Percentiles rank a stretch among this genome's conserved stretches.
phyloP scores from a whole-genome alignment of 2,888 invertebrate genomes.

The Drosophila rubida region DNA sequence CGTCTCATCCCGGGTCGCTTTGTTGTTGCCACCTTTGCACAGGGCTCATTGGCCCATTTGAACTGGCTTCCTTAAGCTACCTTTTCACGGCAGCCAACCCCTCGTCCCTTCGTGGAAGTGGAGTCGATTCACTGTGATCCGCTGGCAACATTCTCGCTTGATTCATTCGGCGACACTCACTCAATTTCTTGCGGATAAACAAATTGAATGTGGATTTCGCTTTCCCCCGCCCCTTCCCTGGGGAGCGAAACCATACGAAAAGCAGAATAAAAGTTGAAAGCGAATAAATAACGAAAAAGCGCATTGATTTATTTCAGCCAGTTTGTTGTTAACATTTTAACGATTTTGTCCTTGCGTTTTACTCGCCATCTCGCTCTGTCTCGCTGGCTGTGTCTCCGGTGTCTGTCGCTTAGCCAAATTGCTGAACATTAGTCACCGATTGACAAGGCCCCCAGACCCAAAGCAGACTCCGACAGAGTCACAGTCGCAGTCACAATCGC shows the following conservation, averaged over 20 bases:
- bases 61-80: background rate
- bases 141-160: conserved; percentile 46
- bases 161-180: conserved; percentile 79
- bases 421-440: conserved; percentile 80
- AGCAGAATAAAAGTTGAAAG: conserved; percentile 71
- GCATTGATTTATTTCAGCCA: conserved; percentile 79
- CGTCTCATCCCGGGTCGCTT: background rate
- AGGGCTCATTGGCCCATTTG: conserved; percentile 26
- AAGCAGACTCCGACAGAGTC: conserved; percentile 33
- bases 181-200: conserved; percentile 82
- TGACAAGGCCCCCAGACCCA: conserved; percentile 65
- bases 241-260: conserved; percentile 46
- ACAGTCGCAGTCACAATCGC: background rate
- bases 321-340: conserved; percentile 81
- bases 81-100: background rate
- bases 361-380: conserved; percentile 15
- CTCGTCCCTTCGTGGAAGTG: background rate
- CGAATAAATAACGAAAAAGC: conserved; percentile 75
- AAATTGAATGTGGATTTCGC: conserved; percentile 81
- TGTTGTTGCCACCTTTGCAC: conserved; percentile 12
- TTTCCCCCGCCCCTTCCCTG: conserved; percentile 5
- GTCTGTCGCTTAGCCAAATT: conserved; percentile 81
- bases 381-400: conserved; percentile 56
- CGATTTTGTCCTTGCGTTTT: conserved; percentile 81
- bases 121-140: conserved; percentile 5